Base-by-base conservation (phyloP, 1,140 invertebrate genomes). In the Cotesia glomerata region DNA sequence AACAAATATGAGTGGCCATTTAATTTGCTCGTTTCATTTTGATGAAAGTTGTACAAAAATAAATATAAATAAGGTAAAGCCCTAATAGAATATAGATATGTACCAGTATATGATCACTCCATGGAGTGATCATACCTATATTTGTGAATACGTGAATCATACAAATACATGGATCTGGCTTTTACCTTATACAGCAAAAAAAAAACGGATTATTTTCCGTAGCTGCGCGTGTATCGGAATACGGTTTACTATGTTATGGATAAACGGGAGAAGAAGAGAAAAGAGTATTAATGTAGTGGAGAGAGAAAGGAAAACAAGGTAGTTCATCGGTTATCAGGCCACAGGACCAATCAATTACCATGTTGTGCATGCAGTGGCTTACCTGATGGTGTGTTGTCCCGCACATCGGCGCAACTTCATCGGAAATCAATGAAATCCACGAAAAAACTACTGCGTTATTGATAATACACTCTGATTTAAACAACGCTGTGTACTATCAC, bases 341-440 rank as follows among this genome's bases (percentile, higher is more conserved):
- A 69, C 65, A 73, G 59, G 72, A 64, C 72, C 66, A 73, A 73
- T 73, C 72, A 73, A 73, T 73, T 73, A 73, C 67, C 18, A 73
- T 73, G 65, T 63, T 69, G 66, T 69, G 66, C 66, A 73, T 69
- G 59, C 9, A 69, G 62, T 13, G 26, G 32, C 58, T 67, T 36
- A 73, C 49, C 39, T 35, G 18, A 58, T 14, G 18, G 51, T 39
- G 32, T 45, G 45, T 71, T 36, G 26, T 63, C 56, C 56, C 36
- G 39, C 64, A 52, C 14, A 63, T 65, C 52, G 45, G 68, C 68
- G 68, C 72, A 70, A 69, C 59, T 69, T 32, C 52, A 74, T 74
- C 51, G 72, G 61, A 74, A 74, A 74, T 74, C 72, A 74, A 74
- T 74, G 72, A 70, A 66, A 70, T 64, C 68, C 18, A 66, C 68